Evolutionary conservation across 2,113 vertebrate genomes (phyloP).

Genomic region (Bettongia penicillata): DNA sequence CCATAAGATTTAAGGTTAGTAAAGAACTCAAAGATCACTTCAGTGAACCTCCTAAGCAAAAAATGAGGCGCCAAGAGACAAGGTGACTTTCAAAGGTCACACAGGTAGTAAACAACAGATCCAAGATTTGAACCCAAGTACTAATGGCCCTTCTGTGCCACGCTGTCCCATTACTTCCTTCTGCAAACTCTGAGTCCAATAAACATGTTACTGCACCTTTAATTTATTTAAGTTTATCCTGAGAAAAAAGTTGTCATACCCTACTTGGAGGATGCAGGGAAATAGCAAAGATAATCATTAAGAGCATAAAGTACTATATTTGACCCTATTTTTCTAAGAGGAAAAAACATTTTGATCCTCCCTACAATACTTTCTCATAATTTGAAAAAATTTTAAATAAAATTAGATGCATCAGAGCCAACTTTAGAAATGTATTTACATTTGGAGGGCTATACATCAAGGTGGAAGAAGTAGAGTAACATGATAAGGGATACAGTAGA

Average conservation of each 20-base stretch:
- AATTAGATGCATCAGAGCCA: not conserved
- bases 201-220: not conserved
- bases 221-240: constrained; percentile 42
- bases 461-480: not conserved
- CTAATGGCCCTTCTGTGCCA: not conserved
- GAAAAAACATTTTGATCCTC: not conserved
- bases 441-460: not conserved
- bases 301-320: not conserved
- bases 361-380: constrained; percentile 17
- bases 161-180: not conserved
- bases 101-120: not conserved
- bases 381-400: constrained; percentile 2
- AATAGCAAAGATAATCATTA: not conserved
- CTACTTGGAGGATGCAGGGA: constrained; percentile 4
- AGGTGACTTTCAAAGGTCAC: not conserved
- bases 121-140: not conserved
- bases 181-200: not conserved
- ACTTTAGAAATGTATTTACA: not conserved
- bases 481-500: not conserved
- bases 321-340: not conserved
- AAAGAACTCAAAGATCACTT: not conserved
- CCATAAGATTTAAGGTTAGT: not conserved
- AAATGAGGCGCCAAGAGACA: not conserved
- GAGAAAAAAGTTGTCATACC: constrained; percentile 8
- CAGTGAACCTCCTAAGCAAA: not conserved